Evolutionary conservation across 2,797 vertebrate species (phyloP).

Genomic region (Gymnopithys bicolor): DNA sequence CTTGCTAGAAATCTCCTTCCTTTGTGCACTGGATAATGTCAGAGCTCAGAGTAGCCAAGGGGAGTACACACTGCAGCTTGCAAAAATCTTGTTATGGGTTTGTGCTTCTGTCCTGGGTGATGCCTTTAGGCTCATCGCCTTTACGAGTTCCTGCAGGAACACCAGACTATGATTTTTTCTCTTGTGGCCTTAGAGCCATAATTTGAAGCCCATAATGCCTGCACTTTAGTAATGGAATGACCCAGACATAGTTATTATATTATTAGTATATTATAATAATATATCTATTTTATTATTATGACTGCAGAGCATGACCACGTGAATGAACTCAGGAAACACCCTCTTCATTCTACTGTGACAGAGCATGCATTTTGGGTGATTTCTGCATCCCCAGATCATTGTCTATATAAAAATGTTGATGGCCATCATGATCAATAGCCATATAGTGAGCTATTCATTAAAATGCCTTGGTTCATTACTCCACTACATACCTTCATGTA

Average conservation of each 20-base stretch:
- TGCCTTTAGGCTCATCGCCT: background rate
- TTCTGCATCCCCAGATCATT: background rate
- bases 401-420: background rate
- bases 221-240: slow-evolving; percentile 22
- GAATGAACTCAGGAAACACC: background rate
- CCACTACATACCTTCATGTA: background rate
- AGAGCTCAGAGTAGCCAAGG: background rate
- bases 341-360: background rate
- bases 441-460: background rate
- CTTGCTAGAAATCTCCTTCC: background rate
- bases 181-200: background rate
- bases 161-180: background rate
- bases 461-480: slow-evolving; percentile 11
- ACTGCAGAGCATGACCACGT: background rate
- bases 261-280: slow-evolving; percentile 12
- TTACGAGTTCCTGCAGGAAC: background rate
- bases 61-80: background rate
- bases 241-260: background rate
- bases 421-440: background rate
- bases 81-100: background rate
- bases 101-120: background rate
- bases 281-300: background rate
- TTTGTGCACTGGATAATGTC: background rate
- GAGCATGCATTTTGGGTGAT: background rate
- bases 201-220: slow-evolving; percentile 28